Percentiles rank a stretch among this genome's conserved stretches.
phyloP scores from a whole-genome alignment of 2,797 vertebrate genomes.

The Betta splendens region DNA sequence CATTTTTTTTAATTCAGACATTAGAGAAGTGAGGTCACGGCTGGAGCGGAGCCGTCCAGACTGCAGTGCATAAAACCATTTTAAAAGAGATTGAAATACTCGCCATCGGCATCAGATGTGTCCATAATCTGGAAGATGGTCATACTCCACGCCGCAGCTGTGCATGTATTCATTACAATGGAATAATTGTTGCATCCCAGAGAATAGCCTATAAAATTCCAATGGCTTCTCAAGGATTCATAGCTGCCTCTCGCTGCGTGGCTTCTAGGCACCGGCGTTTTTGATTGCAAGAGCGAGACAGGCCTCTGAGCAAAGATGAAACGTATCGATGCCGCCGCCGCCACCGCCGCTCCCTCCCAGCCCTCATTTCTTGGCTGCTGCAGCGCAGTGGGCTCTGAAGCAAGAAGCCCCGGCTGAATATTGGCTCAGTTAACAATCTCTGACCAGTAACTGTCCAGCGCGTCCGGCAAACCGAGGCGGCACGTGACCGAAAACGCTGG shows the following conservation, averaged over 20 bases:
- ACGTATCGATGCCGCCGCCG: slow-evolving; percentile 53
- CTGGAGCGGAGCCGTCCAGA: slow-evolving; percentile 21
- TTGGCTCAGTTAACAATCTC: slow-evolving; percentile 68
- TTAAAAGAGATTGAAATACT: slow-evolving; percentile 52
- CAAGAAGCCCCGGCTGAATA: slow-evolving; percentile 66
- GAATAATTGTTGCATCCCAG: slow-evolving; percentile 60
- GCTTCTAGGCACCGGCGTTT: slow-evolving; percentile 32
- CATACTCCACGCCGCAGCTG: slow-evolving; percentile 25
- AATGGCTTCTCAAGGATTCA: slow-evolving; percentile 37
- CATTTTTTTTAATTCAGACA: slow-evolving; percentile 2
- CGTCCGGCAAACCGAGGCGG: slow-evolving; percentile 58
- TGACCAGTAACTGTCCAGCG: slow-evolving; percentile 62
- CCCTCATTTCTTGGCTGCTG: slow-evolving; percentile 60
- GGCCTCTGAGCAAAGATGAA: slow-evolving; percentile 56
- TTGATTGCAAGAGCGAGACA: slow-evolving; percentile 50
- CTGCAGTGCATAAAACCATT: slow-evolving; percentile 16
- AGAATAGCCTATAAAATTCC: slow-evolving; percentile 53
- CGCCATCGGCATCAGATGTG: slow-evolving; percentile 53
- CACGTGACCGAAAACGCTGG: slow-evolving; percentile 57
- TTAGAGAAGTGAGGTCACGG: slow-evolving; percentile 21
- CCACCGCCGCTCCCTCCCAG: slow-evolving; percentile 36
- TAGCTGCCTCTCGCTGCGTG: slow-evolving; percentile 19
- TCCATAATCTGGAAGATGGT: slow-evolving; percentile 49
- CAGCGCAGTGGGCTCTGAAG: slow-evolving; percentile 55
- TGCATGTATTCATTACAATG: slow-evolving; percentile 46